These are phyloP conservation scores for Peromyscus nudipes DNA, from an alignment of 2,797 vertebrate genomes.

Conservation along the genomic window DNA sequence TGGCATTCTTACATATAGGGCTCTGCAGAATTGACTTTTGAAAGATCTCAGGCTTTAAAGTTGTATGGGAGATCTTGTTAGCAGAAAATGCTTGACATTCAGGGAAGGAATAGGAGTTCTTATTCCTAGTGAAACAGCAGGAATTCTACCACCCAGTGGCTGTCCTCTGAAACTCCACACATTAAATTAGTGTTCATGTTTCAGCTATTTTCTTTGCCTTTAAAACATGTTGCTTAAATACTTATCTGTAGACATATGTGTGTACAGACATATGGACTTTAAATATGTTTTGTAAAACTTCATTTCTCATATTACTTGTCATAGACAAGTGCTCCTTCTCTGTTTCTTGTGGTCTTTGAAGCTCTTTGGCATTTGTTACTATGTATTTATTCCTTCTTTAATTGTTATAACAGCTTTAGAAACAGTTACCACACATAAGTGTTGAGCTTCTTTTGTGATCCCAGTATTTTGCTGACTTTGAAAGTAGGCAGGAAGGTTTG, in stretches of 20 bases:
- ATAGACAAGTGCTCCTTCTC: not conserved
- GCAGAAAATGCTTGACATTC: not conserved
- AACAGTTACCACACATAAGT: not conserved
- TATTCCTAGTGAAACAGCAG: slow-evolving; percentile 26
- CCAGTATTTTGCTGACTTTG: not conserved
- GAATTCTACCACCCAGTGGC: slow-evolving; percentile 66
- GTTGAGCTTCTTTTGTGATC: not conserved
- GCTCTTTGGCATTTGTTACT: not conserved
- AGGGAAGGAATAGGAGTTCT: not conserved
- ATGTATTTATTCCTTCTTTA: not conserved
- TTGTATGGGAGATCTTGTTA: not conserved
- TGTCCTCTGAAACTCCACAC: slow-evolving; percentile 48
- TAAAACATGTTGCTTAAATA: not conserved
- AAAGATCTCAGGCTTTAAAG: not conserved
- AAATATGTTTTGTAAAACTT: not conserved
- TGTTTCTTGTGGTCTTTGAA: not conserved
- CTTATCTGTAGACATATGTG: not conserved
- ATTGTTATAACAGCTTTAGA: not conserved
- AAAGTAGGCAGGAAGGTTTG: not conserved
- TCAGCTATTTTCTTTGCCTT: slow-evolving; percentile 30
- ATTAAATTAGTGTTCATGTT: not conserved
- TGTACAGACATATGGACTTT: not conserved
- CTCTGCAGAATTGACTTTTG: not conserved
- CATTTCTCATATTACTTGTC: not conserved
- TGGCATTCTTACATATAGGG: not conserved